Evolutionary conservation across 1,140 invertebrate genomes (phyloP), one percentile per base, ranked within the genome.

Genomic region (Euura lappo): DNA sequence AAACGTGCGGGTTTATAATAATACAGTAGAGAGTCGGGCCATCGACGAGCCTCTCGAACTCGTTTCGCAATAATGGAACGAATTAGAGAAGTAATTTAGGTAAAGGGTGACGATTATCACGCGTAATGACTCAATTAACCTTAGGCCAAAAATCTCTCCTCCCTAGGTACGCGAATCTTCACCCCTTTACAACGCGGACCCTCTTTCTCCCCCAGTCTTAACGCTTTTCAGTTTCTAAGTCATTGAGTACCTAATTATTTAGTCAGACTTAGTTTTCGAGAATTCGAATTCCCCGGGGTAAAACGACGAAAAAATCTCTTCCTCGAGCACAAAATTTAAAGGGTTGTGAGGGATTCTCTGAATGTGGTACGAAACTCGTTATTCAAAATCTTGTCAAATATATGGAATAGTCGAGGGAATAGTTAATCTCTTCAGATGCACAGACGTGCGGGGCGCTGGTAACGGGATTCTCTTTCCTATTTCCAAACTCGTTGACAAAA

Each of bases 61-160:
- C 69, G 72, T 76, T 74, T 71, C 71, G 51, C 43, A 45, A 60
- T 77, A 79, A 77, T 79, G 69, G 71, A 75, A 60, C 66, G 76
- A 76, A 76, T 74, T 69, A 69, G 76, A 75, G 77, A 76, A 76
- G 75, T 73, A 72, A 76, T 77, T 77, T 74, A 68, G 65, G 72
- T 10, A 44, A 45, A 44, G 73, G 74, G 64, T 65, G 72, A 70
- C 72, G 73, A 76, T 77, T 74, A 77, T 75, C 73, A 73, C 77
- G 76, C 74, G 76, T 75, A 79, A 79, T 74, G 72, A 46, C 43
- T 75, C 74, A 71, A 76, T 76, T 79, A 76, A 77, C 66, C 72
- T 67, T 67, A 13, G 66, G 7, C 43, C 7, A 67, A 28, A 67
- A 67, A 28, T 44, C 66, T 13, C 43, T 28, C 66, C 43, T 13